A percentile compares a stretch with the other conserved stretches of the same genome.
Evolutionary conservation across 1,140 invertebrate species (phyloP).

Genomic region (Dolichoris vasculosae): DNA sequence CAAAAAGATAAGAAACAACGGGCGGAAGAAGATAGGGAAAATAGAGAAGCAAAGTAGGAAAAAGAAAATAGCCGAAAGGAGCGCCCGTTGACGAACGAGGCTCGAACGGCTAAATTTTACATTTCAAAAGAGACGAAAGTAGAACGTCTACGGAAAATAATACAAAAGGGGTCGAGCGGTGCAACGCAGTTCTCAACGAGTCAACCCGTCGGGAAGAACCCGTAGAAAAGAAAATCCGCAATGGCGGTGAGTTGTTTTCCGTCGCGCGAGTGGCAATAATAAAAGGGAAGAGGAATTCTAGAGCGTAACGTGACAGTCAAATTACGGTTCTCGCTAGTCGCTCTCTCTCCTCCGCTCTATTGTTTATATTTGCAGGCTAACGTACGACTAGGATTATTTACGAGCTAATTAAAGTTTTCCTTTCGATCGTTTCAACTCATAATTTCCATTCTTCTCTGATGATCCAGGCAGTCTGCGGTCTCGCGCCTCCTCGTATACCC

Average conservation of each 20-base stretch:
- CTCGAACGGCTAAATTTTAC: slow-evolving; percentile 19
- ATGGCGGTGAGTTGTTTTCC: slow-evolving; percentile 14
- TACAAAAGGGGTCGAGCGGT: neutral
- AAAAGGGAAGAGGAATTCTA: neutral
- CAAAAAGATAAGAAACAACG: neutral
- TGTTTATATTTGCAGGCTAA: slow-evolving; percentile 9
- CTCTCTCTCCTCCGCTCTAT: neutral
- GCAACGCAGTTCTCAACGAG: too few relatives aligned
- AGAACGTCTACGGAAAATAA: slow-evolving; percentile 34
- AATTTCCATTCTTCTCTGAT: neutral
- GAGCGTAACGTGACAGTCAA: slow-evolving; percentile 13
- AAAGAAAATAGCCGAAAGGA: neutral
- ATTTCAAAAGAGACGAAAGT: slow-evolving; percentile 29
- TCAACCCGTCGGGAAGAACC: too few relatives aligned
- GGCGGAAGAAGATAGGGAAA: neutral
- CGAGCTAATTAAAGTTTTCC: neutral
- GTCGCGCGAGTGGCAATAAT: neutral
- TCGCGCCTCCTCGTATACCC: too few relatives aligned
- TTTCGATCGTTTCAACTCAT: neutral
- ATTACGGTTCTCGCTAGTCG: neutral
- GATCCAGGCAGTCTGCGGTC: neutral
- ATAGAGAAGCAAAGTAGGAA: neutral
- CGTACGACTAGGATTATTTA: neutral
- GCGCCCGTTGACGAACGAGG: neutral
- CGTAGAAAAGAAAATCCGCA: neutral